phyloP scores from a whole-genome alignment of 2,797 vertebrate species.

The Schizopygopsis pylzovi region DNA sequence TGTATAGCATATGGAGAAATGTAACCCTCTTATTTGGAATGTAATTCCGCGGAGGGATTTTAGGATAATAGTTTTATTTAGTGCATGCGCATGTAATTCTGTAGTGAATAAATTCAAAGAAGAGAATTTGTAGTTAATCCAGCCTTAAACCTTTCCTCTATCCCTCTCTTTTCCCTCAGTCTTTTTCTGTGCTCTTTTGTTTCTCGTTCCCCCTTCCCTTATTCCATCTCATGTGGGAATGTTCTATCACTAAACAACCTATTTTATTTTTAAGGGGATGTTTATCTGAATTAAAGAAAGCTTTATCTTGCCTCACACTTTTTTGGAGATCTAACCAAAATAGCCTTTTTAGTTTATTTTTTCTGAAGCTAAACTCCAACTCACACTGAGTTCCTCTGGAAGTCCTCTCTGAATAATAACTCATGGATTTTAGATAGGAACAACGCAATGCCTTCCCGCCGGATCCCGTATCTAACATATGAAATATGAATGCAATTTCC shows the following conservation, averaged over 20 bases:
- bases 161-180: constrained; percentile 56
- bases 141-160: constrained; percentile 42
- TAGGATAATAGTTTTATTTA: constrained; percentile 53
- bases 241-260: constrained; percentile 26
- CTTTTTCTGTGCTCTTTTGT: constrained; percentile 60
- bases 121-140: constrained; percentile 50
- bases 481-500: constrained; percentile 49
- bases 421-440: constrained; percentile 45
- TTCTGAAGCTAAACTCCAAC: constrained; percentile 28
- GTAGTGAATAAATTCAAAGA: constrained; percentile 42
- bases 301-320: constrained; percentile 28
- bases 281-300: constrained; percentile 46
- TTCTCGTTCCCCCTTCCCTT: constrained; percentile 35
- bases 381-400: background rate
- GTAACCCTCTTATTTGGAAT: constrained; percentile 25
- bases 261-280: constrained; percentile 29
- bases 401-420: constrained; percentile 33
- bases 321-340: constrained; percentile 43
- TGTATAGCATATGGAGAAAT: constrained; percentile 22
- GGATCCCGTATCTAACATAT: constrained; percentile 34
- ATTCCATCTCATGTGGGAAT: constrained; percentile 13
- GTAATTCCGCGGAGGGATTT: constrained; percentile 23
- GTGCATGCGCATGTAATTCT: constrained; percentile 41
- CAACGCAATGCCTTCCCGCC: constrained; percentile 19
- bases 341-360: background rate